Base-by-base conservation (phyloP, 2,797 vertebrate genomes). In the Anguilla marmorata region DNA sequence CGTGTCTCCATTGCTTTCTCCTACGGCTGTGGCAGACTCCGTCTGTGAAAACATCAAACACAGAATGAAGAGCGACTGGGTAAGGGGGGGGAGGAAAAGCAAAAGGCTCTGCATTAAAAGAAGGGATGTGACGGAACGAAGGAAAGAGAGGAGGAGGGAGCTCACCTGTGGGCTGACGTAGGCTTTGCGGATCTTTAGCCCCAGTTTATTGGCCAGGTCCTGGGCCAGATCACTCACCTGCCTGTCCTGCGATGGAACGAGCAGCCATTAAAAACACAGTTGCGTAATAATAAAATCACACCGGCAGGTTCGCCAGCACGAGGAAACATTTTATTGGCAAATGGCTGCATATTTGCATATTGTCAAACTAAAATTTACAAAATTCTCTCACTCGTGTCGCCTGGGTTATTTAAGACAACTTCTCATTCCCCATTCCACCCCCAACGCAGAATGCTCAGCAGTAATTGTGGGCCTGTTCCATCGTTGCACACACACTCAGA, bases 141-240 rank as follows among this genome's bases (percentile, higher is more conserved):
- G n/a, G n/a, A 33, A 30, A 84, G 52, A 11, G 69, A 21, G 11
- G 2, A 50, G 41, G 79, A n/a, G 41, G 33, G 24, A 8, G 80
- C 93, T 89, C 24, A 97, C 97, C 96, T 99, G 98, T 74, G 96
- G 96, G 92, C 98, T 98, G 92, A 98, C 96, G 41, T 99, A 99
- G 0, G 99, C 98, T 95, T 98, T 99, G 85, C 99, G 97, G 87
- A 96, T 96, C 87, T 97, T 98, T 90, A 99, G 91, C 69, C 99
- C 98, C 88, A 99, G 94, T 93, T 98, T 99, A 93, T 95, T 97
- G 30, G 98, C 99, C 91, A 99, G 96, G 90, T 99, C 98, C 95
- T 99, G 98, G 85, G 98, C 98, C 86, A 99, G 94, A 0, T 99
- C 98, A 0, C 96, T 97, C 58, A 99, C 98, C 0, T 97, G 98